Base-by-base conservation (phyloP, 2,113 vertebrate genomes). In the Girardinichthys multiradiatus region DNA sequence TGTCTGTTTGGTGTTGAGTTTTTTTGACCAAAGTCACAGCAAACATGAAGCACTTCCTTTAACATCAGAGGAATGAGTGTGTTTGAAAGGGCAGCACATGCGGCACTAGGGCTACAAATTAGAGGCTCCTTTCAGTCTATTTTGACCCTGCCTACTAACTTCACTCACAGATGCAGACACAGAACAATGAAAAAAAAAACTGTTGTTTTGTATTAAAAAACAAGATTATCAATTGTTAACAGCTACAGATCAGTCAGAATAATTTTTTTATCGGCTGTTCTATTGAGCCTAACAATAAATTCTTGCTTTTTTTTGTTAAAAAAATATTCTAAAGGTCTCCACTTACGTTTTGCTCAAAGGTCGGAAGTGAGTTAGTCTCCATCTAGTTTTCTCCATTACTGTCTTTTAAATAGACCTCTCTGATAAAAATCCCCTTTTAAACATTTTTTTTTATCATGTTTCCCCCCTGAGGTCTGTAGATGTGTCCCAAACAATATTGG, bases 21-120 rank as follows among this genome's bases (percentile, higher is more conserved):
- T 78, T 76, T 63, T 82, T 71, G 85, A 79, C 71, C 80, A 75
- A 69, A 86, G 83, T 84, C 75, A 33, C 73, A 74, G 76, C 83
- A 79, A 78, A 84, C 83, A 65, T 72, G 76, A 76, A 51, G 80
- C 42, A 64, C 37, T 68, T 88, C 77, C 81, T 85, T 62, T 64
- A 67, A 91, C 85, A 87, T 91, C 87, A 91, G 90, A 92, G 81
- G 86, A 86, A 82, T 67, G 69, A 29, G 84, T 79, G 88, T 66
- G 68, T 88, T 93, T 90, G 90, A 84, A 90, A 90, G 87, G 86
- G 82, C 85, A 87, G 85, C 87, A 88, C 91, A 92, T 92, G 88
- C 93, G 91, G 92, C 91, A 90, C 85, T 92, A 89, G 89, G 89
- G 85, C 88, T 91, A 83, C 85, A 92, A 93, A 93, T 94, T 93